These are phyloP conservation scores for Sarotherodon lohbergeri DNA, from an alignment of 2,113 vertebrate species.

Conservation along the genomic window DNA sequence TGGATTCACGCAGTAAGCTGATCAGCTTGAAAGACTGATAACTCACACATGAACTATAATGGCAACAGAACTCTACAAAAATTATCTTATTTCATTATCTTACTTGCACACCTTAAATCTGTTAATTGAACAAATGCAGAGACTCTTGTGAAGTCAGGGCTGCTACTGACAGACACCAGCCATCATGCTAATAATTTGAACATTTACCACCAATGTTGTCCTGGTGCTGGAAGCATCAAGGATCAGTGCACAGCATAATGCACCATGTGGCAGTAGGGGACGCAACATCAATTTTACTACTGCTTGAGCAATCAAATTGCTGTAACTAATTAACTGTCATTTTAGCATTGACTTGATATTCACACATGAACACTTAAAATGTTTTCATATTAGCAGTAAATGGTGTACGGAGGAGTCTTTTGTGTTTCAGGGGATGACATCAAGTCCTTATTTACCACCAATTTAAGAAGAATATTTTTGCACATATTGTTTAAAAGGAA, in stretches of 20 bases:
- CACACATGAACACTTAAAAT: neutral
- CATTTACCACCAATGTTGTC: neutral
- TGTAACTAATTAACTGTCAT: slow-evolving; percentile 7
- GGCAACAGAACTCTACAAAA: too few species aligned
- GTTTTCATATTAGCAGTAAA: neutral
- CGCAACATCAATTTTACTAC: neutral
- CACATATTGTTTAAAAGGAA: neutral
- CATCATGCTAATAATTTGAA: neutral
- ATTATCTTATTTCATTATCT: too few species aligned
- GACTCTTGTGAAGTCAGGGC: too few species aligned
- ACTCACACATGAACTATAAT: too few species aligned
- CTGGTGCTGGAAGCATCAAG: neutral
- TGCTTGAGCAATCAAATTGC: neutral
- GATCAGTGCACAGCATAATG: neutral
- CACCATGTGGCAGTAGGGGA: neutral
- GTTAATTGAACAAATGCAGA: too few species aligned
- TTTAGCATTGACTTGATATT: neutral
- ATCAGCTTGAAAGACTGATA: too few species aligned
- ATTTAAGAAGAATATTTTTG: neutral
- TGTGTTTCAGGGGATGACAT: neutral
- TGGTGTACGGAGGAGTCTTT: neutral
- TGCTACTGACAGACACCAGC: too few species aligned
- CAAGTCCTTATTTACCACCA: neutral
- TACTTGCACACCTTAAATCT: too few species aligned
- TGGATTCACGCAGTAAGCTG: too few species aligned